Percentiles rank a stretch among this genome's conserved stretches.
Conservation (phyloP, 2,113 vertebrate species). For the Brachypodius melanocephalos region DNA sequence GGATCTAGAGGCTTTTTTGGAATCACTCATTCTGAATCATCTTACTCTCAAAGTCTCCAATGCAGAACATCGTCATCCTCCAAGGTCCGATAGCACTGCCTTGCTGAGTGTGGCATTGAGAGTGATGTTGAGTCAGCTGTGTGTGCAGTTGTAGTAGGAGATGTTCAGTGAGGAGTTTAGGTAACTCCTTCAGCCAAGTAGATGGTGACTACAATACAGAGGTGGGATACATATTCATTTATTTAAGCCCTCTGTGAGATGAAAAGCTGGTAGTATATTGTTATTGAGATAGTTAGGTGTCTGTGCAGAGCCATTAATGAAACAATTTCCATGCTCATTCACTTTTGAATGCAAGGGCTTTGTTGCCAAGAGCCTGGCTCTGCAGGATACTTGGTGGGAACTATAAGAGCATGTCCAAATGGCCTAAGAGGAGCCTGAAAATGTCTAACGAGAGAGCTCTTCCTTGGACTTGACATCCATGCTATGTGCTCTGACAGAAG, state of each 20-base stretch:
- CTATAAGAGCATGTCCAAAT: background rate
- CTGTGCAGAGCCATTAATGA: background rate
- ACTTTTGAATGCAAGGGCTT: background rate
- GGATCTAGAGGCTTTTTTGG: conserved; percentile 53
- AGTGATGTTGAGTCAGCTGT: background rate
- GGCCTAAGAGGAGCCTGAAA: background rate
- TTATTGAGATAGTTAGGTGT: background rate
- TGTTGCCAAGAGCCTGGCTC: background rate
- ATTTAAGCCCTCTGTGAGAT: background rate
- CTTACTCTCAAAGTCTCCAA: background rate
- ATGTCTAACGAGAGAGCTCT: background rate
- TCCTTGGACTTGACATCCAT: background rate
- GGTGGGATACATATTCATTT: background rate
- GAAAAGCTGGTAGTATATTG: background rate
- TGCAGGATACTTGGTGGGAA: background rate
- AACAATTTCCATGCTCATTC: background rate
- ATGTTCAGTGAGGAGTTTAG: background rate
- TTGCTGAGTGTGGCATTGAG: background rate
- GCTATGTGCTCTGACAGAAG: background rate
- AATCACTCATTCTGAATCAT: conserved; percentile 50
- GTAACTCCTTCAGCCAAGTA: background rate
- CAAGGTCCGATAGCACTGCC: background rate
- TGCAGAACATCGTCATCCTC: background rate
- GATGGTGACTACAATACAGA: background rate
- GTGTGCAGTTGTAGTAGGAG: background rate